These are phyloP conservation scores for Hydrotaea diabolus DNA, from an alignment of 2,888 invertebrate species.

Conservation along the genomic window DNA sequence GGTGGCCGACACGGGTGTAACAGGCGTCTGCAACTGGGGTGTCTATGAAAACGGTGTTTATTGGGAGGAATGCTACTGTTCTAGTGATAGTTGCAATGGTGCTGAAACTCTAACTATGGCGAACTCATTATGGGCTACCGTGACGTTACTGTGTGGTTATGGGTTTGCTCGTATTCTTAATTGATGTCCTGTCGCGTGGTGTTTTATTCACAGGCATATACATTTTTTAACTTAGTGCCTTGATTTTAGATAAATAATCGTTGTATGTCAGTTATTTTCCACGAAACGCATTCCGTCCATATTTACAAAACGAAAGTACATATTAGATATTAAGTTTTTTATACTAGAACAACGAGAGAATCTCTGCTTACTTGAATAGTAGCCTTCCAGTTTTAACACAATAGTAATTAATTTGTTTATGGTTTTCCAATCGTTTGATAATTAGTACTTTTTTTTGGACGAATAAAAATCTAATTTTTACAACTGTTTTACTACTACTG, in stretches of 20 bases:
- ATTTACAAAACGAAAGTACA: conserved; percentile 33
- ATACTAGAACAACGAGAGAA: neutral
- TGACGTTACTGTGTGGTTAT: conserved; percentile 30
- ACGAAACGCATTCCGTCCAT: conserved; percentile 66
- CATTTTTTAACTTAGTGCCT: neutral
- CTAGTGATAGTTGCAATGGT: conserved; percentile 92
- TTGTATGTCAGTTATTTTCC: neutral
- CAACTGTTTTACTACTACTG: too few relatives aligned
- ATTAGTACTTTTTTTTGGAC: too few relatives aligned
- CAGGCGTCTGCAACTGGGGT: conserved; percentile 98
- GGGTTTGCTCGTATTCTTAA: conserved; percentile 39
- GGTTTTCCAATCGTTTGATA: too few relatives aligned
- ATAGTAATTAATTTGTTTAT: too few relatives aligned
- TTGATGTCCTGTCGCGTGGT: neutral
- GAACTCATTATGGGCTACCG: conserved; percentile 16
- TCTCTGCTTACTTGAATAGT: neutral
- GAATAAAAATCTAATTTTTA: too few relatives aligned
- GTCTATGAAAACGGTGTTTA: conserved; percentile 96
- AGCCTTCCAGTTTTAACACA: too few relatives aligned
- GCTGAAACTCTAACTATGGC: conserved; percentile 52
- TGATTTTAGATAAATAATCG: too few relatives aligned
- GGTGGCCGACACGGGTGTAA: conserved; percentile 93
- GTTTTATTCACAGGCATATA: neutral
- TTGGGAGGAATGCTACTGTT: conserved; percentile 98
- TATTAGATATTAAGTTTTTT: neutral